Conservation (phyloP, 2,888 invertebrate species). For the Mamestra brassicae region DNA sequence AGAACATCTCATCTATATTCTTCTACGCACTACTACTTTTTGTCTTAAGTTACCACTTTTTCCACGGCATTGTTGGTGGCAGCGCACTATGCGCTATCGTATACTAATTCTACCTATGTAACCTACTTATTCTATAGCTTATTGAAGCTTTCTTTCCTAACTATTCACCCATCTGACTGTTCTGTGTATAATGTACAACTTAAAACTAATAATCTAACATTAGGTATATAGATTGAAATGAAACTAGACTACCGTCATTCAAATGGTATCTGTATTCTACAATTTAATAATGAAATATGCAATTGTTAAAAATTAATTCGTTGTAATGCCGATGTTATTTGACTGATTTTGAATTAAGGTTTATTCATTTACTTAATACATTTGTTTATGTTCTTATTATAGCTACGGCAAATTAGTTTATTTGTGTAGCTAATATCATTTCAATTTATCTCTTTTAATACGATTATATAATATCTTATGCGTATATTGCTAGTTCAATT, state of each 20-base stretch:
- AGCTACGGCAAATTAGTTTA: background rate
- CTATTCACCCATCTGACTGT: background rate
- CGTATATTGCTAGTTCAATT: too few relatives aligned
- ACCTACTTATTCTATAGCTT: conserved; percentile 9
- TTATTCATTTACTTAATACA: background rate
- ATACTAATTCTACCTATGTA: background rate
- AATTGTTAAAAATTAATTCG: background rate
- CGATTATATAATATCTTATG: background rate
- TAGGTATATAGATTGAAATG: conserved; percentile 12
- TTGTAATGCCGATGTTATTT: conserved; percentile 20
- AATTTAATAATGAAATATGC: background rate
- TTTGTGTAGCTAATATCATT: conserved; percentile 14
- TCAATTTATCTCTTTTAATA: background rate
- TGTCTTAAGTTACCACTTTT: too few relatives aligned
- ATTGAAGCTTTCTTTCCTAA: background rate
- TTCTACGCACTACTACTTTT: too few relatives aligned
- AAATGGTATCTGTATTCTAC: background rate
- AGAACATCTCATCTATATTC: background rate
- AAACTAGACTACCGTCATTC: conserved; percentile 15
- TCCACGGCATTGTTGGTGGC: too few relatives aligned
- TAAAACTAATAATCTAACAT: background rate
- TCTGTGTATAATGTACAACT: conserved; percentile 6
- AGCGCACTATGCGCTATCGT: too few relatives aligned
- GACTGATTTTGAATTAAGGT: background rate
- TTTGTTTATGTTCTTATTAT: background rate